phyloP scores from a whole-genome alignment of 2,113 vertebrate genomes.

The Blennius ocellaris region DNA sequence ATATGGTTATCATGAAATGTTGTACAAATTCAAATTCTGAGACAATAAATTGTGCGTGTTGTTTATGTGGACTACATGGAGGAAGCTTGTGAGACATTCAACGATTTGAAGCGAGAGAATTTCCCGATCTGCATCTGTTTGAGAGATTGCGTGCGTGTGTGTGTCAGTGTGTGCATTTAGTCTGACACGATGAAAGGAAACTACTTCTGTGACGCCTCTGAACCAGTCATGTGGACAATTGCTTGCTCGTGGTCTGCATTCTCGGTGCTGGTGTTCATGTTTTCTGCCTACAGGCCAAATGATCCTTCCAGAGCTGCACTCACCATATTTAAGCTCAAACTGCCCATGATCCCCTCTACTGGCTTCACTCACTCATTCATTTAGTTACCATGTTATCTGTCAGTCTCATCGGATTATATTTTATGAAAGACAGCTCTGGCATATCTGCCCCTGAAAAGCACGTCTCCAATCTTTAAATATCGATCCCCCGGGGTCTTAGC shows the following conservation, averaged over 20 bases:
- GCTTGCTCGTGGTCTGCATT: slow-evolving; percentile 24
- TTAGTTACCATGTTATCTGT: slow-evolving; percentile 63
- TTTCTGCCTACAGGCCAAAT: slow-evolving; percentile 18
- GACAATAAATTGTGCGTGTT: not conserved
- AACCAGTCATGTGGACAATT: slow-evolving; percentile 35
- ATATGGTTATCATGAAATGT: not conserved
- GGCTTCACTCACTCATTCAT: slow-evolving; percentile 43
- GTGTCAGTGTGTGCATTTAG: not conserved
- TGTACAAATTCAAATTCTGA: not conserved
- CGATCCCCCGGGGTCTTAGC: slow-evolving; percentile 71
- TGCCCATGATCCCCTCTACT: slow-evolving; percentile 33
- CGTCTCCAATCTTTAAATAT: slow-evolving; percentile 83
- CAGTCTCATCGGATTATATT: slow-evolving; percentile 76
- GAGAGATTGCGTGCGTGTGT: slow-evolving; percentile 15
- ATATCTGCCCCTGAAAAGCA: slow-evolving; percentile 72
- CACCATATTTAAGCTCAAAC: slow-evolving; percentile 35
- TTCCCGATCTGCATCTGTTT: slow-evolving; percentile 12
- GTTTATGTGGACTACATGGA: slow-evolving; percentile 20
- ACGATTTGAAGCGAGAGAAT: not conserved
- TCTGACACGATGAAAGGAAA: slow-evolving; percentile 21
- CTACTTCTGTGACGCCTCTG: slow-evolving; percentile 10
- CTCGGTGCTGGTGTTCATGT: slow-evolving; percentile 11
- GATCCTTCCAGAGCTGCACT: slow-evolving; percentile 29
- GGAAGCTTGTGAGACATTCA: not conserved
- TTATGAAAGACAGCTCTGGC: slow-evolving; percentile 71